Conservation (phyloP, 2,113 vertebrate species). For the Prunella fulvescens region DNA sequence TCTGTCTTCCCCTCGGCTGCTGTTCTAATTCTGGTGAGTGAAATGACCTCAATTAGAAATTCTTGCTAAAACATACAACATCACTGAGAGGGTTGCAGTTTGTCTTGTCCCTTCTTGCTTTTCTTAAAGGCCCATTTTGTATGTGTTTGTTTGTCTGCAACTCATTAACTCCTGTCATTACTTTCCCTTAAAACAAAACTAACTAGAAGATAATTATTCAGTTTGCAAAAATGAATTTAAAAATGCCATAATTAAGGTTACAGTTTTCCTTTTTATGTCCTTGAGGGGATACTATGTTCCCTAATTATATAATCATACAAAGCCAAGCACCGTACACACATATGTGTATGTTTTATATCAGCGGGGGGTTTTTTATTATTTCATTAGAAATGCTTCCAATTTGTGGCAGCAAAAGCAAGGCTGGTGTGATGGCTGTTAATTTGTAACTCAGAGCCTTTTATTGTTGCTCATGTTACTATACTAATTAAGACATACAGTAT, state of each 20-base stretch:
- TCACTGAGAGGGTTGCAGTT: background rate
- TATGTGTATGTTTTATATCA: background rate
- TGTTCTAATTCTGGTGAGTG: conserved; percentile 33
- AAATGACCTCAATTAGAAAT: conserved; percentile 62
- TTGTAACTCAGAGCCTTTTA: background rate
- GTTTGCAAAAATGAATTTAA: background rate
- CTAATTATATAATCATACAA: conserved; percentile 9
- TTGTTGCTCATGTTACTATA: background rate
- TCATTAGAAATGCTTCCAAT: background rate
- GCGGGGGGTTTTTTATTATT: background rate
- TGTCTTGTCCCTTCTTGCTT: background rate
- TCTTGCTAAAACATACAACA: conserved; percentile 44
- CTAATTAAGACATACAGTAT: background rate
- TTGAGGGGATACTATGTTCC: background rate
- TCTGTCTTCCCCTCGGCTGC: conserved; percentile 11
- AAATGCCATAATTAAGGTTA: conserved; percentile 4
- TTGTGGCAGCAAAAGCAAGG: background rate
- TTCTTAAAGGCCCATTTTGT: background rate
- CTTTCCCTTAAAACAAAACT: conserved; percentile 26
- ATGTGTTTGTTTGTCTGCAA: background rate
- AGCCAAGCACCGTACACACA: background rate
- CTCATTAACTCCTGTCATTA: conserved; percentile 24
- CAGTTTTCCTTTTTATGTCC: background rate
- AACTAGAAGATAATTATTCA: background rate
- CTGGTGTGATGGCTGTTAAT: background rate